Conservation (phyloP, 2,888 invertebrate genomes). For the Mythimna vitellina region DNA sequence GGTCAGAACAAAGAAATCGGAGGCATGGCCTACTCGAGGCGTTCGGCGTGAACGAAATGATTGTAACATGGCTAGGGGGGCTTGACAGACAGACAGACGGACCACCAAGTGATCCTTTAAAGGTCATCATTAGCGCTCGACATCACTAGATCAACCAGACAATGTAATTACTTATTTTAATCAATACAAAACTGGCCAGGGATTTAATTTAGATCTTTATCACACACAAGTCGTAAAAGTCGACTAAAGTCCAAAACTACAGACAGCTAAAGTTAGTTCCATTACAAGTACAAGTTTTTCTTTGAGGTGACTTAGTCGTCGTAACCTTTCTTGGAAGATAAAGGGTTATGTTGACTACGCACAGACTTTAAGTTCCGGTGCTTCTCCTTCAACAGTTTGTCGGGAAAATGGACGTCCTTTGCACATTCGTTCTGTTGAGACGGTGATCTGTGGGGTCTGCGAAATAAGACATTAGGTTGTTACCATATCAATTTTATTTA, state of each 20-base stretch:
- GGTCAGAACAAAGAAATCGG: too few relatives aligned
- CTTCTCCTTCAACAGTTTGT: conserved; percentile 5
- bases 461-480: too few relatives aligned
- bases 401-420: neutral
- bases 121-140: too few relatives aligned
- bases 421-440: too few relatives aligned
- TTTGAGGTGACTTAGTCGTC: neutral
- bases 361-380: conserved; percentile 1
- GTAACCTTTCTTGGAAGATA: conserved; percentile 8
- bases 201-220: conserved; percentile 8
- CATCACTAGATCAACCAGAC: too few relatives aligned
- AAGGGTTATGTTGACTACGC: neutral
- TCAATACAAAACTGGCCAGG: conserved; percentile 1
- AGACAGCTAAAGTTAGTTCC: neutral
- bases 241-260: neutral
- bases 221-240: conserved; percentile 3
- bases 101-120: too few relatives aligned
- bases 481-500: too few relatives aligned
- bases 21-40: too few relatives aligned
- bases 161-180: conserved; percentile 1
- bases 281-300: conserved; percentile 30
- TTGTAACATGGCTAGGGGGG: too few relatives aligned
- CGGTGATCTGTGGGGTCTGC: too few relatives aligned
- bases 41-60: too few relatives aligned
- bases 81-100: too few relatives aligned